Conservation (phyloP, 1,140 invertebrate species). For the Aporrectodea caliginosa region DNA sequence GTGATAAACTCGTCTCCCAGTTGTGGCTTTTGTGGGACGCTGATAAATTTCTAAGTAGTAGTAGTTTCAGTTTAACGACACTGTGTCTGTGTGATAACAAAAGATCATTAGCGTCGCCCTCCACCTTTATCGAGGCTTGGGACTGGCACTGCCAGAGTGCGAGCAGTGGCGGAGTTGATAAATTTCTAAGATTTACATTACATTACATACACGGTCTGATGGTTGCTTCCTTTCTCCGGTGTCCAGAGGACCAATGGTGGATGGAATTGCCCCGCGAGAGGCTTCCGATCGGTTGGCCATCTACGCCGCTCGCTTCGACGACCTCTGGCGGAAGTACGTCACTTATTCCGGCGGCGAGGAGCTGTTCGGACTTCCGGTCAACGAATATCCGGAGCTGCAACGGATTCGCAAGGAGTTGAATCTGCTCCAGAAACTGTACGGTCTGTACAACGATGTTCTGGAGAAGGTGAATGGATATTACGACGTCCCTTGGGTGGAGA, state of each 20-base stretch:
- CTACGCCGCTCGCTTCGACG: constrained; percentile 88
- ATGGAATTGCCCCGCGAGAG: constrained; percentile 81
- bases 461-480: constrained; percentile 93
- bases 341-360: constrained; percentile 92
- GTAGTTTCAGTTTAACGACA: too few species aligned
- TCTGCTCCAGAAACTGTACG: constrained; percentile 90
- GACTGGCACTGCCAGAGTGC: too few species aligned
- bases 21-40: too few species aligned
- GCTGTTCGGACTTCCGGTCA: constrained; percentile 78
- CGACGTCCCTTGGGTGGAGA: constrained; percentile 91
- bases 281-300: constrained; percentile 86
- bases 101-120: too few species aligned
- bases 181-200: too few species aligned
- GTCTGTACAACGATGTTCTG: constrained; percentile 93
- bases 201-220: too few species aligned
- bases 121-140: too few species aligned
- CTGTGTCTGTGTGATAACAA: too few species aligned
- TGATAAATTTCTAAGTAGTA: too few species aligned
- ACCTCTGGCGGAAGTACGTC: constrained; percentile 88
- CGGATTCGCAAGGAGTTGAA: constrained; percentile 90
- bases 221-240: too few species aligned
- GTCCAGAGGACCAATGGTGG: constrained; percentile 80
- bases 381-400: constrained; percentile 86
- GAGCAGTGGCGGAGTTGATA: too few species aligned
- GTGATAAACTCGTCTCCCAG: too few species aligned